Evolutionary conservation across 2,113 vertebrate species (phyloP).

Genomic region (Ia io): DNA sequence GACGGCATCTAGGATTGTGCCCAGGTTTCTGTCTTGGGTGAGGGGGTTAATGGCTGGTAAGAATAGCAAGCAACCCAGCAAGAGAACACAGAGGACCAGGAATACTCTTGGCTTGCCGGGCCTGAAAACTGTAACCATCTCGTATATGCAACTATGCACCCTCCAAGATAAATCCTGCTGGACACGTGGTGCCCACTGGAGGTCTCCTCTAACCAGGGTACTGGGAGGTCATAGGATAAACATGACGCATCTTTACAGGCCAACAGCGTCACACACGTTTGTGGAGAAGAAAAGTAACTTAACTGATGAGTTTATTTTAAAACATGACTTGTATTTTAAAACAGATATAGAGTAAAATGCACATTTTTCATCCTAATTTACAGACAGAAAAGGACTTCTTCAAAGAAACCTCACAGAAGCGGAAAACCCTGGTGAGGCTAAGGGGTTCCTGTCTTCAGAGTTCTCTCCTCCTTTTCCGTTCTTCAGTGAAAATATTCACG

Average conservation of each 20-base stretch:
- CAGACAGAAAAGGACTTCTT: background rate
- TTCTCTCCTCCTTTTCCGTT: background rate
- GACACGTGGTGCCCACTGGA: rapidly evolving
- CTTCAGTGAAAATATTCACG: background rate
- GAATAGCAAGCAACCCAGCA: background rate
- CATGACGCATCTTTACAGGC: background rate
- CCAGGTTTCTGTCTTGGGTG: background rate
- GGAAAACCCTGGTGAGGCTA: background rate
- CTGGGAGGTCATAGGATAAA: background rate
- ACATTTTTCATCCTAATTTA: background rate
- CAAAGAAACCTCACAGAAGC: background rate
- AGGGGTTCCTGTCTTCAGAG: background rate
- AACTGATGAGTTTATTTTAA: background rate
- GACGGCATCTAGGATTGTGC: background rate
- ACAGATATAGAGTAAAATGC: background rate
- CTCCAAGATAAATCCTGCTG: background rate
- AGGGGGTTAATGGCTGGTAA: background rate
- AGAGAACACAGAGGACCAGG: background rate
- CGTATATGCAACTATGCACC: no score
- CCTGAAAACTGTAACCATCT: background rate
- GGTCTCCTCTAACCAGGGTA: background rate
- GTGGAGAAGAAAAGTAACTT: background rate
- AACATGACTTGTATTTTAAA: background rate
- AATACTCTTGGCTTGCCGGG: background rate
- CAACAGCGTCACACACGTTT: background rate